These are phyloP conservation scores for Zaprionus ornatus DNA, from an alignment of 1,140 invertebrate species.

Conservation along the genomic window DNA sequence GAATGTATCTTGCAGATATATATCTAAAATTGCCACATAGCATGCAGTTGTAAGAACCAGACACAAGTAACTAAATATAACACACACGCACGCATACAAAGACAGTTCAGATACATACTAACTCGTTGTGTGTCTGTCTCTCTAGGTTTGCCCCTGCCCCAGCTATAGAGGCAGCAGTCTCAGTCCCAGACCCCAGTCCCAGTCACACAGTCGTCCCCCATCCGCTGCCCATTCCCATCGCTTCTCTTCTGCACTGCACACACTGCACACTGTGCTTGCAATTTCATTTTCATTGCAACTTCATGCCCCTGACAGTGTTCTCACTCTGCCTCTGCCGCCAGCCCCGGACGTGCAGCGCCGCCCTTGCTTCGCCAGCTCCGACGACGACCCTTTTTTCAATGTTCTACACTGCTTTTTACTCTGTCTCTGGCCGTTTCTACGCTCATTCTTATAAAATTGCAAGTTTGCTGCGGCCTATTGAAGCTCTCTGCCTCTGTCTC, in stretches of 20 bases:
- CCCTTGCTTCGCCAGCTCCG: constrained; percentile 7
- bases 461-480: constrained; percentile 71
- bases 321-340: constrained; percentile 18
- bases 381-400: constrained; percentile 22
- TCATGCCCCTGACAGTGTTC: constrained; percentile 71
- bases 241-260: neutral
- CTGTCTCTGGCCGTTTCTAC: constrained; percentile 63
- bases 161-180: no score
- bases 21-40: constrained; percentile 69
- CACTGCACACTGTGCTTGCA: constrained; percentile 48
- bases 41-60: constrained; percentile 70
- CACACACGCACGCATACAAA: constrained; percentile 25
- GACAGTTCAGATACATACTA: constrained; percentile 34
- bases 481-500: constrained; percentile 44
- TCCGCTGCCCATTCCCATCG: neutral
- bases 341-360: neutral
- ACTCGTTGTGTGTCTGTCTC: constrained; percentile 46
- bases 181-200: neutral
- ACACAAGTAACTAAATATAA: constrained; percentile 78
- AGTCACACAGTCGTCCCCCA: neutral
- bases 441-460: constrained; percentile 75
- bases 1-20: constrained; percentile 74
- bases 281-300: constrained; percentile 81
- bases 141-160: constrained; percentile 40
- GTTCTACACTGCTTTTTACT: constrained; percentile 32